phyloP scores from a whole-genome alignment of 1,140 invertebrate species.

The Bombus superbus region DNA sequence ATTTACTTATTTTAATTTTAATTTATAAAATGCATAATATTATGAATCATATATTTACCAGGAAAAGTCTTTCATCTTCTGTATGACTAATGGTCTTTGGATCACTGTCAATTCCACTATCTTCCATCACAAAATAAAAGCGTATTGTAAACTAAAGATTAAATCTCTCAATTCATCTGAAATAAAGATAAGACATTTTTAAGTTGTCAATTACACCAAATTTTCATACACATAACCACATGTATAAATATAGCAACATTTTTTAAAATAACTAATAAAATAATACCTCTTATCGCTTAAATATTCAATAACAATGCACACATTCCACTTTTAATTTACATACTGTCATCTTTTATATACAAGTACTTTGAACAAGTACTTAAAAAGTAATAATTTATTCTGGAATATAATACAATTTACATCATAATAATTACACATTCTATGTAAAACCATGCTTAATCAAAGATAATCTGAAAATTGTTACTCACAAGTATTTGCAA shows the following conservation, averaged over 20 bases:
- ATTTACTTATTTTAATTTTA: not conserved
- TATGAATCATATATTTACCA: conserved; percentile 71
- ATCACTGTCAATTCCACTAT: conserved; percentile 87
- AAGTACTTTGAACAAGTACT: conserved; percentile 29
- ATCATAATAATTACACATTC: not conserved
- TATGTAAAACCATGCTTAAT: conserved; percentile 15
- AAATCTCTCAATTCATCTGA: conserved; percentile 47
- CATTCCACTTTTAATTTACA: conserved; percentile 26
- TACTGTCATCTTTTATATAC: conserved; percentile 10
- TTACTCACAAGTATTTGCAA: conserved; percentile 33
- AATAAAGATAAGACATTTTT: conserved; percentile 21
- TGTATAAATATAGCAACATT: not conserved
- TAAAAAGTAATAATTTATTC: conserved; percentile 10
- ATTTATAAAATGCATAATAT: not conserved
- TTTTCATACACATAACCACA: not conserved
- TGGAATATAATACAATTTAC: conserved; percentile 12
- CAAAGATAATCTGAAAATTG: not conserved
- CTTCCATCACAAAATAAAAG: conserved; percentile 82
- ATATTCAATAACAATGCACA: conserved; percentile 19
- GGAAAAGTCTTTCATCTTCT: conserved; percentile 81
- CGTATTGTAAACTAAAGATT: conserved; percentile 31
- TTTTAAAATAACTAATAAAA: not conserved
- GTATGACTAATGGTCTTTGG: conserved; percentile 79
- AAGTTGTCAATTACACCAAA: not conserved
- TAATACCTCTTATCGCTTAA: conserved; percentile 21